Evolutionary conservation across 2,113 vertebrate genomes (phyloP), one percentile per base, ranked within the genome.

Genomic region (Stercorarius parasiticus): DNA sequence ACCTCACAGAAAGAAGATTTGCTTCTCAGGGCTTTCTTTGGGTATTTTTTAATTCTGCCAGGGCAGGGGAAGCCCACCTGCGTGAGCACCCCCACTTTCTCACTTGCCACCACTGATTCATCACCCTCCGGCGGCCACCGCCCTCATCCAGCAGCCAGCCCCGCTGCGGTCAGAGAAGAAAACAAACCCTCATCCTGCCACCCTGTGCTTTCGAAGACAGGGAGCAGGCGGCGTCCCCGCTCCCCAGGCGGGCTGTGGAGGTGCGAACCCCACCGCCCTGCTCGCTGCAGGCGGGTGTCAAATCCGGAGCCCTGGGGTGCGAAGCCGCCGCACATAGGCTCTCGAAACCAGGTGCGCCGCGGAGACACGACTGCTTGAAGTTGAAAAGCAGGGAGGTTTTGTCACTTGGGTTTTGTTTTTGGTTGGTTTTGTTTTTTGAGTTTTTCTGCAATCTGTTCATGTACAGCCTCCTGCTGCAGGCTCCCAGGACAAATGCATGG

Each of bases 331-430:
- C 81, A 12, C 3, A 4, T 43, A 25, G 42, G 20, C 15, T 88
- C 56, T 70, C 4, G 1, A 67, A 72, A 38, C 20, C 69, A 40
- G 45, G 25, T 6, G 10, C 5, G 6, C 3, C 11, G 2, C 3
- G 0, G 73, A 50, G 62, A 30, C 15, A 0, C 5, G 2, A 2
- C 55, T 27, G 66, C 58, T 21, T 1, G 0, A 45, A 84, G 49
- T 2, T 45, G 10, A 10, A 52, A 61, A 27, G 29, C 2, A 0
- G 20, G 23, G 34, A 91, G 38, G 47, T 36, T 71, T 34, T 40
- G 8, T 12, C 45, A 15, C 61, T 29, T 40, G 14, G 13, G 27
- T 15, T 25, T 45, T 3, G 6, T 43, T 18, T n/a, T 36, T 22
- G n/a, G 14, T 10, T 7, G 13, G 9, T 59, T n/a, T n/a, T 17